Base-by-base conservation (phyloP, 2,797 vertebrate species). In the Gallinago nigripennis region DNA sequence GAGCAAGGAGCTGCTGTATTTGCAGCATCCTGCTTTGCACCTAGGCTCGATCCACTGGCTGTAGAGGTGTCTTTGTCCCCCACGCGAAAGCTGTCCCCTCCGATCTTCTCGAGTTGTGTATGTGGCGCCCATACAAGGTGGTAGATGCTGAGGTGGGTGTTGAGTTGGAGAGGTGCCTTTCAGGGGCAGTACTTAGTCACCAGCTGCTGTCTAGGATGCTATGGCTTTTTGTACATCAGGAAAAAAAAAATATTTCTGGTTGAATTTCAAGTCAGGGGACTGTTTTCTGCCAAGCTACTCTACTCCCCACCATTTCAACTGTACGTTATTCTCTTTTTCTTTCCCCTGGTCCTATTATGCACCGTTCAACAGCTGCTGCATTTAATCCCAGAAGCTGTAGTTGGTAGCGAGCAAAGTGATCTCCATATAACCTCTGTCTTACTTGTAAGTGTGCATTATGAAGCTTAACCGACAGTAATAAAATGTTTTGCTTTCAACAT, bases 41-140 rank as follows among this genome's bases (percentile, higher is more conserved):
- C 4, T 23, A 6, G 33, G 73, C 48, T 86, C 2, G 1, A 31
- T 25, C 35, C 20, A 1, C 2, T 33, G 53, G 0, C 57, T 8
- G 24, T 2, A 17, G 48, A 70, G 77, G 24, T 60, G n/a, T 43
- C 0, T 0, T 37, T 6, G 6, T 9, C 31, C 57, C 15, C 16
- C n/a, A 3, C 1, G 45, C 2, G 3, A 63, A 27, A 61, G 31
- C 0, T 0, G 64, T 39, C 45, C 43, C 4, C 65, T 78, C 53
- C 1, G 0, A 8, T 18, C n/a, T 70, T 58, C 19, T 53, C 0
- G 0, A 2, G 4, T 4, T 2, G 18, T 8, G 33, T 21, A 0
- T 17, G 58, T 0, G 0, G 58, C 0, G 0, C 50, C 25, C 0
- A 0, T 30, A 9, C 19, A 5, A 33, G 57, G 39, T 16, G 31